Percentiles rank a stretch among this genome's conserved stretches.
These are phyloP conservation scores for Drosophila testacea DNA, from an alignment of 2,888 invertebrate species.

Conservation along the genomic window DNA sequence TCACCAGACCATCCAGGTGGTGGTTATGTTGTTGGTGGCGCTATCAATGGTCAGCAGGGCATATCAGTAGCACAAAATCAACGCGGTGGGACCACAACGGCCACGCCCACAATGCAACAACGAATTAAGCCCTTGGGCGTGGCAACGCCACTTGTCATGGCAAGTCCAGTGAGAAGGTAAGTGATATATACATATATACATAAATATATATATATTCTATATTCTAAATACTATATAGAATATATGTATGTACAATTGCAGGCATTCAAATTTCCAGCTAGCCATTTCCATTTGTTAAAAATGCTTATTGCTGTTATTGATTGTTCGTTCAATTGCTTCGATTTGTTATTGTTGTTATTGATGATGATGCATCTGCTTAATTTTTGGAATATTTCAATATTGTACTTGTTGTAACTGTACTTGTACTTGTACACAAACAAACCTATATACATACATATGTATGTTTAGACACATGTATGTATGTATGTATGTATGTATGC, in stretches of 20 bases:
- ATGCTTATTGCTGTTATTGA: not conserved
- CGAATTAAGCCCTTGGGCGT: slow-evolving; percentile 95
- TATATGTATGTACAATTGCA: too few relatives aligned
- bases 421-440: not conserved
- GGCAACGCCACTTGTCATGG: slow-evolving; percentile 94
- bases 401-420: not conserved
- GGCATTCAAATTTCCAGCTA: not conserved
- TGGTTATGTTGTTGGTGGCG: slow-evolving; percentile 53
- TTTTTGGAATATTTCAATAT: not conserved
- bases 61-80: slow-evolving; percentile 86
- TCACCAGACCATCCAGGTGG: slow-evolving; percentile 87
- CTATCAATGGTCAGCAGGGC: slow-evolving; percentile 65
- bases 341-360: not conserved
- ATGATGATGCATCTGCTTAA: not conserved
- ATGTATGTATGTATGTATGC: too few relatives aligned
- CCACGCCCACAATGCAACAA: slow-evolving; percentile 95
- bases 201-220: too few relatives aligned
- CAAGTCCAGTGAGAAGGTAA: slow-evolving; percentile 95
- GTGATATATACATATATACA: slow-evolving; percentile 45
- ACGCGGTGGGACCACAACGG: slow-evolving; percentile 85
- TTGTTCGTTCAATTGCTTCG: not conserved
- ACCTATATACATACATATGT: not conserved
- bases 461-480: not conserved
- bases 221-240: too few relatives aligned
- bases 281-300: not conserved